phyloP scores from a whole-genome alignment of 2,797 vertebrate genomes.

The Macropus fuliginosus region DNA sequence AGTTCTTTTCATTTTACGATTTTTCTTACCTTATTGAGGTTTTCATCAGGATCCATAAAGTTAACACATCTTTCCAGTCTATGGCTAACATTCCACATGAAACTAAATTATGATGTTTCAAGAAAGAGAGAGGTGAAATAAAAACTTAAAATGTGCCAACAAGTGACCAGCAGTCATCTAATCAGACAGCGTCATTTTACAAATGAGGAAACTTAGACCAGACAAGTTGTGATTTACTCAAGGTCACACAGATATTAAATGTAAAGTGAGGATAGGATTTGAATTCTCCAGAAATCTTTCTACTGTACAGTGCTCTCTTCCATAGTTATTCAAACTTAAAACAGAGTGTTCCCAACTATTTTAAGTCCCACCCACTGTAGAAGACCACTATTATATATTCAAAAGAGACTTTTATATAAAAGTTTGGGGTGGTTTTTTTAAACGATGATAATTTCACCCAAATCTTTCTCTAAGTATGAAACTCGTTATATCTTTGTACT shows the following conservation, averaged over 20 bases:
- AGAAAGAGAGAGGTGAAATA: not conserved
- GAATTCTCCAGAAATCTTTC: not conserved
- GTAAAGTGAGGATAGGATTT: not conserved
- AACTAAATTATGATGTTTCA: not conserved
- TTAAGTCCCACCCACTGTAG: not conserved
- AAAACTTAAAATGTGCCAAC: not conserved
- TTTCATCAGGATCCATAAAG: slow-evolving; percentile 48
- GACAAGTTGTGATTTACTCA: not conserved
- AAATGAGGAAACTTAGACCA: not conserved
- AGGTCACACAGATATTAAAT: not conserved
- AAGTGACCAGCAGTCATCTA: not conserved
- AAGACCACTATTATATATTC: not conserved
- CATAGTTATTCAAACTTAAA: not conserved
- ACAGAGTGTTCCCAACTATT: not conserved
- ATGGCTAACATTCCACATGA: slow-evolving; percentile 13
- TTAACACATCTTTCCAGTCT: slow-evolving; percentile 43
- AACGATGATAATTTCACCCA: not conserved
- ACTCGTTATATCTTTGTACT: not conserved
- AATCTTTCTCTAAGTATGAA: not conserved
- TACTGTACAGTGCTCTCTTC: not conserved
- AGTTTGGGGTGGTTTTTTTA: not conserved
- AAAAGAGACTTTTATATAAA: not conserved
- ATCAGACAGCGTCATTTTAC: not conserved
- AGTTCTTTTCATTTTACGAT: not conserved
- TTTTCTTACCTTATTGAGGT: slow-evolving; percentile 48